phyloP scores from a whole-genome alignment of 2,888 invertebrate species.

The Pristionchus maxplancki region DNA sequence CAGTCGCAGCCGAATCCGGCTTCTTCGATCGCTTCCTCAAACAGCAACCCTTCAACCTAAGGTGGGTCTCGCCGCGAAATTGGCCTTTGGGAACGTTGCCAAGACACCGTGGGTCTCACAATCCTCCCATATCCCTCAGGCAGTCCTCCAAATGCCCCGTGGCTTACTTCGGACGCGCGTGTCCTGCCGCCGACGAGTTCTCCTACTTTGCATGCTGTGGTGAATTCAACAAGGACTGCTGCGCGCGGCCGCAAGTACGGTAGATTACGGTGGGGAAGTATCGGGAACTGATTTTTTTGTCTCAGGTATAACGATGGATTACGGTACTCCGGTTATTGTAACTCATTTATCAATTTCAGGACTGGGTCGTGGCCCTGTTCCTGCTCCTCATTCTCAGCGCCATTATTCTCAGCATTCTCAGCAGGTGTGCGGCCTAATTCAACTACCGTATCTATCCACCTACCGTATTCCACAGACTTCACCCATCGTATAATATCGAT shows the following conservation, averaged over 20 bases:
- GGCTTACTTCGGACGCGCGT: not conserved
- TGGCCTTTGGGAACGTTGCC: no score
- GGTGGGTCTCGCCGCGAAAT: no score
- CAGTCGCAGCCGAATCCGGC: not conserved
- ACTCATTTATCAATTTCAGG: not conserved
- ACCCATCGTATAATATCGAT: no score
- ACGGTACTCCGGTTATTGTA: not conserved
- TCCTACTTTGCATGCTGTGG: not conserved
- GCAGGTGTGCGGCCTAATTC: not conserved
- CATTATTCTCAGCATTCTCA: not conserved
- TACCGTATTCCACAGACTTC: no score
- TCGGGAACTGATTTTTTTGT: no score
- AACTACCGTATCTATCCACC: not conserved
- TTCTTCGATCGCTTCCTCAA: not conserved
- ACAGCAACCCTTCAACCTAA: not conserved
- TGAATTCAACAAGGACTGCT: slow-evolving; percentile 14
- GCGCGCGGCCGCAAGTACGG: not conserved
- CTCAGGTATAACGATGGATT: no score
- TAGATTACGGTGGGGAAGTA: not conserved
- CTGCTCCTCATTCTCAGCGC: not conserved
- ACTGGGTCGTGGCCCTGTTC: not conserved
- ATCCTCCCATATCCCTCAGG: not conserved
- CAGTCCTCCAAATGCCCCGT: not conserved
- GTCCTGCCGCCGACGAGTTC: not conserved
- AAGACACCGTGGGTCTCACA: no score